These are phyloP conservation scores for Ypsolopha sequella DNA, from an alignment of 2,888 invertebrate species.

Conservation along the genomic window DNA sequence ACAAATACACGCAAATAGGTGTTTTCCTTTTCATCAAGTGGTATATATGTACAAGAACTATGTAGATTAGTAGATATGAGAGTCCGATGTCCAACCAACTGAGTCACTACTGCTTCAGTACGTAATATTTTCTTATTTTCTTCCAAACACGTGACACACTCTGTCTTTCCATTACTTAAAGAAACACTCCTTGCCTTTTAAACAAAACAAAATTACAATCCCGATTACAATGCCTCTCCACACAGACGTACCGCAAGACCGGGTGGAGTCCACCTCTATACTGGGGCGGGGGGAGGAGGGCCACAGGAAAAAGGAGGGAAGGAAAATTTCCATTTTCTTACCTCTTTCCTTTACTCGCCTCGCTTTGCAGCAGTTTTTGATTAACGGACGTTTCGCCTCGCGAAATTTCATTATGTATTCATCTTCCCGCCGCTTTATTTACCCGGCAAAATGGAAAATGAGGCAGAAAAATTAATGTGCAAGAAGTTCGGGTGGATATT, in stretches of 20 bases:
- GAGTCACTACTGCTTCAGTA: neutral
- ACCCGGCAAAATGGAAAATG: conserved; percentile 17
- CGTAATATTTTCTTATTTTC: neutral
- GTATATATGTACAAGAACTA: too few species aligned
- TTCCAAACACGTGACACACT: neutral
- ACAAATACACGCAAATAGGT: too few species aligned
- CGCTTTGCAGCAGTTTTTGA: conserved; percentile 60
- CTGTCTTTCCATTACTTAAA: neutral
- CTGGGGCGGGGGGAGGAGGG: conserved; percentile 31
- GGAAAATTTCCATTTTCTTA: conserved; percentile 71
- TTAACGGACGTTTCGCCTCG: conserved; percentile 27
- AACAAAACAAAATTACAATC: conserved; percentile 16
- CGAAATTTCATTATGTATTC: conserved; percentile 68
- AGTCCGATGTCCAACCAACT: too few species aligned
- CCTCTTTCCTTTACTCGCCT: conserved; percentile 50
- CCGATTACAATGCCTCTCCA: conserved; percentile 16
- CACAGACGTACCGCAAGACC: conserved; percentile 16
- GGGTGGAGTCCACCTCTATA: conserved; percentile 45
- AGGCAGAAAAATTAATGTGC: too few species aligned
- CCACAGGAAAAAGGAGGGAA: conserved; percentile 69
- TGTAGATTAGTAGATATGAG: too few species aligned
- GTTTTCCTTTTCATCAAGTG: too few species aligned
- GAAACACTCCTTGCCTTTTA: neutral
- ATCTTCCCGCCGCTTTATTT: conserved; percentile 49
- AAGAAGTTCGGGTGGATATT: too few species aligned